Evolutionary conservation across 2,888 invertebrate genomes (phyloP).

Genomic region (Ornithoptera priamus): DNA sequence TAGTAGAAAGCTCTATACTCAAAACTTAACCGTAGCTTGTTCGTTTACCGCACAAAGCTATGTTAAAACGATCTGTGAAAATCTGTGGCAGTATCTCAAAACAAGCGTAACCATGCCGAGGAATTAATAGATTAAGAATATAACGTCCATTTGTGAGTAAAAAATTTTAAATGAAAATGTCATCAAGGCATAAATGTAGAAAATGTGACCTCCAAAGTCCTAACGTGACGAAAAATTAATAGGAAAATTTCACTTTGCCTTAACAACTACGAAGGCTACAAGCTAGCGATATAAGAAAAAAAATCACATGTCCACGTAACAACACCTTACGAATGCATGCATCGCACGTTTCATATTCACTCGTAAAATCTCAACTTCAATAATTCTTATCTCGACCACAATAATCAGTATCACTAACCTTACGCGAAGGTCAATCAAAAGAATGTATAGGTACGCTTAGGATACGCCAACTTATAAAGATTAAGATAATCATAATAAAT

Average conservation of each 20-base stretch:
- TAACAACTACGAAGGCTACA: slow-evolving; percentile 69
- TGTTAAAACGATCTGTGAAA: slow-evolving; percentile 35
- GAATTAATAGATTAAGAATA: slow-evolving; percentile 6
- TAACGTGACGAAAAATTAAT: slow-evolving; percentile 61
- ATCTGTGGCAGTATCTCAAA: slow-evolving; percentile 46
- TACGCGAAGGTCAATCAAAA: slow-evolving; percentile 78
- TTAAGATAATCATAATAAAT: slow-evolving; percentile 63
- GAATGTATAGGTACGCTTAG: slow-evolving; percentile 79
- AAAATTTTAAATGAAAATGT: not conserved
- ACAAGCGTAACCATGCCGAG: slow-evolving; percentile 26
- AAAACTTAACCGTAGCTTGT: slow-evolving; percentile 5
- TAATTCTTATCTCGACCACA: slow-evolving; percentile 64
- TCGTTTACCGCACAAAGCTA: slow-evolving; percentile 8
- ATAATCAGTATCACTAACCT: slow-evolving; percentile 79
- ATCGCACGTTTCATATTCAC: slow-evolving; percentile 60
- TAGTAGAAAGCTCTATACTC: slow-evolving; percentile 9
- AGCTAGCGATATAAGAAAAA: slow-evolving; percentile 68
- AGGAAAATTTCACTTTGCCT: slow-evolving; percentile 70
- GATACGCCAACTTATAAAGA: slow-evolving; percentile 71
- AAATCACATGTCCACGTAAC: slow-evolving; percentile 71
- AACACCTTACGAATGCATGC: slow-evolving; percentile 51
- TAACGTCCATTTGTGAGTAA: not conserved
- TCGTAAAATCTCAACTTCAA: slow-evolving; percentile 57
- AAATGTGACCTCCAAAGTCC: slow-evolving; percentile 62
- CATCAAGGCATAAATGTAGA: slow-evolving; percentile 10